Conservation (phyloP, 2,888 invertebrate genomes). For the Microctonus brassicae region DNA sequence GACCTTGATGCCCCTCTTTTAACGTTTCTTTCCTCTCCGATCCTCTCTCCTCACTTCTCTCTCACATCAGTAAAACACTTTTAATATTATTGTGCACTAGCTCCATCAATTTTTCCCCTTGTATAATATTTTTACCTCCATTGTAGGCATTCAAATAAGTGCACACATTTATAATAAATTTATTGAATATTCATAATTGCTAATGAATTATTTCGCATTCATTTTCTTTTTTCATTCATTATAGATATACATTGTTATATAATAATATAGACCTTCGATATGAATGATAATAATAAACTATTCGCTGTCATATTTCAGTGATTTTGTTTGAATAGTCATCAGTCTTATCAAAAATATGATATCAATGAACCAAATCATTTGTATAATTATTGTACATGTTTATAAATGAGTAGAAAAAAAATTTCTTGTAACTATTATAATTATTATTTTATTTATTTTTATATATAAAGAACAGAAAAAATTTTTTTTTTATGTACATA, state of each 20-base stretch:
- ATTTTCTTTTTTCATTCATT: not conserved
- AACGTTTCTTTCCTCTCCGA: no score
- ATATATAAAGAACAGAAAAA: not conserved
- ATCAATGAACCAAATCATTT: not conserved
- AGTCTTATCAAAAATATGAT: not conserved
- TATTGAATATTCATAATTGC: not conserved
- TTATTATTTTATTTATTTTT: not conserved
- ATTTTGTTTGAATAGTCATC: not conserved
- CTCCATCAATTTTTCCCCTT: not conserved
- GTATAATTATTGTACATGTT: no score
- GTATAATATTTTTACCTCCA: no score
- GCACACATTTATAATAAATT: no score
- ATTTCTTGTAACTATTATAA: not conserved
- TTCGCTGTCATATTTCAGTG: not conserved
- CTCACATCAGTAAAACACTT: no score
- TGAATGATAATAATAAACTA: no score
- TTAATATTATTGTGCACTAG: no score
- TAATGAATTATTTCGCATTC: not conserved
- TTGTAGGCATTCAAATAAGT: not conserved
- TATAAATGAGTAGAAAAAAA: no score
- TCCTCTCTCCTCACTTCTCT: not conserved
- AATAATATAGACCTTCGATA: no score
- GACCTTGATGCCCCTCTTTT: constrained; percentile 10
- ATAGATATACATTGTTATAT: no score
- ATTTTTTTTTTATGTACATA: not conserved